Evolutionary conservation across 2,113 vertebrate species (phyloP), one percentile per base, ranked within the genome.

Genomic region (Pongo abelii): DNA sequence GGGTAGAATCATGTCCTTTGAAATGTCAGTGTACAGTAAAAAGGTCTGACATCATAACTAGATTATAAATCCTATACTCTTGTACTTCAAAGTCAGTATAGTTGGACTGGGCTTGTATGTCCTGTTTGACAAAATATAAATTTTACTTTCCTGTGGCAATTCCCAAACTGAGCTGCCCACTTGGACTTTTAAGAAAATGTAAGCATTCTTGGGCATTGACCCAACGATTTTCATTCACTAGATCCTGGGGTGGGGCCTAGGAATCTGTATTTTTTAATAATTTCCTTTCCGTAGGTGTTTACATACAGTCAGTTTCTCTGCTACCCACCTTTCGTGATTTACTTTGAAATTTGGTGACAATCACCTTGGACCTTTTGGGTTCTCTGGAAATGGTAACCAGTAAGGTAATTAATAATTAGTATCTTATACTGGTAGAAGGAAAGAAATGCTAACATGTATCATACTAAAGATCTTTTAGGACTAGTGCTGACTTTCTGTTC

Each of bases 271-370:
- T 57, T 83, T 88, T 22, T 23, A 84, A 50, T 38, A 55, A 46
- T 18, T 52, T 89, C 11, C 20, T 75, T 96, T 81, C 25, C 30
- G 40, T 85, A 16, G 5, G 11, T 89, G 18, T 9, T 81, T 77
- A 32, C 67, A 1, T 91, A 80, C 13, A 72, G 70, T 32, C 40
- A 43, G 8, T 50, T 85, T 23, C 1, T 50, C 4, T 40, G 5
- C 57, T 52, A 4, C 11, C 2, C 3, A 8, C 22, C 1, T 59
- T 79, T 78, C 27, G 22, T 83, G 23, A 52, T 81, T 78, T 89
- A 87, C 74, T 93, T 93, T 93, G 84, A 78, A 91, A 91, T 96
- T 27, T 78, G 27, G 48, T 85, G 50, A 27, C 30, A 75, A 4
- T 96, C 93, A 67, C 46, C 70, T 61, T 79, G 55, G 46, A 55